These are phyloP conservation scores for Ophraella communa DNA, from an alignment of 2,888 invertebrate genomes.

Conservation along the genomic window DNA sequence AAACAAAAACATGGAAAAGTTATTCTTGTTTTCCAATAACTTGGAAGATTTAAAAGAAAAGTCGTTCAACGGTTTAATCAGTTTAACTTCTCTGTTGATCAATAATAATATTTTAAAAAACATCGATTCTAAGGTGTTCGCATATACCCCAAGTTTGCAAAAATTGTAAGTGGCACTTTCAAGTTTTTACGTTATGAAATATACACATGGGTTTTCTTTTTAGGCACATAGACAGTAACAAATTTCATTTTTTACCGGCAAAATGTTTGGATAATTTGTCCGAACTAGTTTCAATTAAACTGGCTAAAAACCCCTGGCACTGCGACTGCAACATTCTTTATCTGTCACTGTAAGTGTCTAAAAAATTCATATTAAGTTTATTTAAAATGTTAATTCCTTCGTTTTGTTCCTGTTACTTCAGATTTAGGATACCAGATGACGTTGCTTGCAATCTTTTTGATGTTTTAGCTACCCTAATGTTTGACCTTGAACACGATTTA, in stretches of 20 bases:
- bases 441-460: too few species aligned
- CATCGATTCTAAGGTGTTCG: conserved; percentile 70
- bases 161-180: conserved; percentile 67
- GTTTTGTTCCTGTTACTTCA: too few species aligned
- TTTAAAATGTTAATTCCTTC: too few species aligned
- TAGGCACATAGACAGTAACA: conserved; percentile 79
- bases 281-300: conserved; percentile 70
- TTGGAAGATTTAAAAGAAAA: conserved; percentile 68
- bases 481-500: too few species aligned
- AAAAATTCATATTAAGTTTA: too few species aligned
- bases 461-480: too few species aligned
- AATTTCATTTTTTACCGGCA: conserved; percentile 72
- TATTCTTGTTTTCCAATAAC: conserved; percentile 74
- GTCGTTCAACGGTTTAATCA: conserved; percentile 68
- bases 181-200: neutral
- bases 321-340: conserved; percentile 80
- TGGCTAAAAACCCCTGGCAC: conserved; percentile 82
- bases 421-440: too few species aligned
- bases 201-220: conserved; percentile 43
- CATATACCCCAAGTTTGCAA: conserved; percentile 69
- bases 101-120: conserved; percentile 74
- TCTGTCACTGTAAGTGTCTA: conserved; percentile 69
- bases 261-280: conserved; percentile 70
- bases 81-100: conserved; percentile 71
- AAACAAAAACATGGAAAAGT: conserved; percentile 67